These are phyloP conservation scores for Epirrita christyi DNA, from an alignment of 2,888 invertebrate species.

Conservation along the genomic window DNA sequence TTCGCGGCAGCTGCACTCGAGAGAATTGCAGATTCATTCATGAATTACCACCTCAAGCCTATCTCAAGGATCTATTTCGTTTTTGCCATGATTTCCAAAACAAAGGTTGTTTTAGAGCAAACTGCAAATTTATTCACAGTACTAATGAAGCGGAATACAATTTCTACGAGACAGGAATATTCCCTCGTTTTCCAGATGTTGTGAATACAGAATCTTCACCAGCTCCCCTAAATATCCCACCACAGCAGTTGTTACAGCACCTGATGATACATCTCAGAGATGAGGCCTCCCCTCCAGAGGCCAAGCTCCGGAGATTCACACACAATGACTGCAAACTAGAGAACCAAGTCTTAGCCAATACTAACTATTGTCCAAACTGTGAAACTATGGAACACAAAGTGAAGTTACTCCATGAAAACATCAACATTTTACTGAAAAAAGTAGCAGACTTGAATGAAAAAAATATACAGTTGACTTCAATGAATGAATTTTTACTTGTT, in stretches of 20 bases:
- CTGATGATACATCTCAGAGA: conserved; percentile 63
- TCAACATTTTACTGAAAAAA: conserved; percentile 76
- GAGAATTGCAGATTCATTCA: conserved; percentile 83
- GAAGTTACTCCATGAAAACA: conserved; percentile 76
- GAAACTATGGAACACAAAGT: conserved; percentile 73
- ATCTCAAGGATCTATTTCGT: conserved; percentile 71
- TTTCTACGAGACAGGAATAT: conserved; percentile 86
- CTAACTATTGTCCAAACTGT: conserved; percentile 68
- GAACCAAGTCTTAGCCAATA: conserved; percentile 58
- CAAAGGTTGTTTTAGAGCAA: conserved; percentile 86
- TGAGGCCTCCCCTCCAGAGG: conserved; percentile 74
- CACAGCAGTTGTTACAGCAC: conserved; percentile 51
- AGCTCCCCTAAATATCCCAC: conserved; percentile 46
- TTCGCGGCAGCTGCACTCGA: conserved; percentile 77
- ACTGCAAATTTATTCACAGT: conserved; percentile 89
- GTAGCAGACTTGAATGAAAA: conserved; percentile 76
- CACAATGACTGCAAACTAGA: conserved; percentile 67
- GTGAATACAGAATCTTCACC: conserved; percentile 52
- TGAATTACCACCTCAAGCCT: conserved; percentile 65
- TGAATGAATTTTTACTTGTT: conserved; percentile 79
- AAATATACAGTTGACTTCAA: conserved; percentile 74
- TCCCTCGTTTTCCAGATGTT: conserved; percentile 76
- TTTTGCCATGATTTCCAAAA: conserved; percentile 88
- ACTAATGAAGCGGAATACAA: conserved; percentile 88
- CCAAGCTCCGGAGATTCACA: conserved; percentile 69